These are phyloP conservation scores for Drosophila takahashii DNA, from an alignment of 1,140 invertebrate genomes.

Conservation along the genomic window DNA sequence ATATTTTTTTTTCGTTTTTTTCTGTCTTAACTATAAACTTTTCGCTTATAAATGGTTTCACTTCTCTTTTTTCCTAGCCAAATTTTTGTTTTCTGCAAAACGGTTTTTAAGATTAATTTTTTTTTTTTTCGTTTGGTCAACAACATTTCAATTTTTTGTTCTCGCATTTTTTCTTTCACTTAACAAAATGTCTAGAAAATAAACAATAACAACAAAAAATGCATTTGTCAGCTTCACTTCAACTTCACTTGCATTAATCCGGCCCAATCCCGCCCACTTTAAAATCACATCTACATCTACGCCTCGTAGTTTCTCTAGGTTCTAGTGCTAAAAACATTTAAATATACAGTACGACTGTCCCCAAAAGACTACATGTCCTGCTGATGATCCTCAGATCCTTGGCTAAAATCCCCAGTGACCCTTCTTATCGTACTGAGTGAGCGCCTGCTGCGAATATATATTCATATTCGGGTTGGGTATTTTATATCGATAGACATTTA, in stretches of 20 bases:
- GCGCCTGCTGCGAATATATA: conserved; percentile 41
- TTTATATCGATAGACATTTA: conserved; percentile 54
- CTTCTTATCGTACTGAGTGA: conserved; percentile 35
- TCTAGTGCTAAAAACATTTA: conserved; percentile 82
- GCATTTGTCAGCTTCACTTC: conserved; percentile 55
- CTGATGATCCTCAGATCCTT: conserved; percentile 17
- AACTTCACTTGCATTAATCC: conserved; percentile 32
- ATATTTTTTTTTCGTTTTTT: conserved; percentile 61
- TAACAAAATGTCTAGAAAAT: conserved; percentile 58
- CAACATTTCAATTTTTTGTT: conserved; percentile 70
- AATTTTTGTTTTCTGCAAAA: conserved; percentile 59
- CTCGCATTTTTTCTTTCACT: conserved; percentile 24
- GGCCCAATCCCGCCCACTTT: conserved; percentile 50
- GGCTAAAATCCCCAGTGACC: conserved; percentile 39
- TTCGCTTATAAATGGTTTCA: conserved; percentile 55
- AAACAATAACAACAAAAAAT: conserved; percentile 74
- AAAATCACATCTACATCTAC: conserved; percentile 81
- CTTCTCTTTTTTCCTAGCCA: conserved; percentile 61
- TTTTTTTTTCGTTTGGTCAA: conserved; percentile 70
- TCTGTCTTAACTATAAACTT: conserved; percentile 57
- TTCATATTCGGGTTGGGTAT: conserved; percentile 19
- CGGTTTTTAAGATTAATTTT: conserved; percentile 23
- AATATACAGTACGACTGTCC: conserved; percentile 68
- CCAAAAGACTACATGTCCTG: conserved; percentile 45
- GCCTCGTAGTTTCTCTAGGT: conserved; percentile 63